Percentiles rank a stretch among this genome's conserved stretches.
Evolutionary conservation across 2,797 vertebrate species (phyloP).

Genomic region (Trachurus trachurus): DNA sequence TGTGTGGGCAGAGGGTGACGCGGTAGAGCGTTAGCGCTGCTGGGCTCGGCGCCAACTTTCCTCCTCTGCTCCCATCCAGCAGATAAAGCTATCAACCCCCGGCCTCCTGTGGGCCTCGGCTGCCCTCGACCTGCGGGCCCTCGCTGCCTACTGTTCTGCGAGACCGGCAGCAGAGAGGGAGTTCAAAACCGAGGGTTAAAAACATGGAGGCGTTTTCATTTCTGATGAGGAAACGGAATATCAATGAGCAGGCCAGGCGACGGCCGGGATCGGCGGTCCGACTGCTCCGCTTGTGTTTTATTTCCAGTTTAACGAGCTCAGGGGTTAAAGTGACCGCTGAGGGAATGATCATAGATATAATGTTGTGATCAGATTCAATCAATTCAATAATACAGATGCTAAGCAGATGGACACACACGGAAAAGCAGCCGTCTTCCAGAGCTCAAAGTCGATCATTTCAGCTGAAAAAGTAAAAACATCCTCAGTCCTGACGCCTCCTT

Average conservation of each 20-base stretch:
- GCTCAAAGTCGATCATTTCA: not conserved
- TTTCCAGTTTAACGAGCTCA: slow-evolving; percentile 23
- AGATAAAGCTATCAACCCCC: slow-evolving; percentile 66
- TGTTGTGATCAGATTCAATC: not conserved
- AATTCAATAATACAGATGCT: not conserved
- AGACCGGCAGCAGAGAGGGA: slow-evolving; percentile 24
- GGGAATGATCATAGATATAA: not conserved
- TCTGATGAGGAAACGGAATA: slow-evolving; percentile 46
- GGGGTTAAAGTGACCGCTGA: slow-evolving; percentile 23
- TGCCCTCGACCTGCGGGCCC: slow-evolving; percentile 47
- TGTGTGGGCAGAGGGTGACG: slow-evolving; percentile 66
- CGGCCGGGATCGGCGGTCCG: not conserved
- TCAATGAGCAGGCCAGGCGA: slow-evolving; percentile 19
- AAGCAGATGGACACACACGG: not conserved
- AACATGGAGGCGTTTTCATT: slow-evolving; percentile 35
- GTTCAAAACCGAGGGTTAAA: slow-evolving; percentile 55
- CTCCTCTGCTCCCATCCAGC: slow-evolving; percentile 61
- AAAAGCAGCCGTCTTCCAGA: too few species aligned
- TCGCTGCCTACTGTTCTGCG: slow-evolving; percentile 49
- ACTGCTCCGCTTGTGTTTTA: not conserved
- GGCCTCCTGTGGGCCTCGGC: slow-evolving; percentile 61
- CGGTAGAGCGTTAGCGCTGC: slow-evolving; percentile 62
- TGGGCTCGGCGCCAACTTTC: slow-evolving; percentile 60
- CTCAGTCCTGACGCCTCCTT: too few species aligned
- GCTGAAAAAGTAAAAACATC: too few species aligned